Evolutionary conservation across 2,113 vertebrate genomes (phyloP), one percentile per base, ranked within the genome.

Genomic region (Petrocephalus zakoni): DNA sequence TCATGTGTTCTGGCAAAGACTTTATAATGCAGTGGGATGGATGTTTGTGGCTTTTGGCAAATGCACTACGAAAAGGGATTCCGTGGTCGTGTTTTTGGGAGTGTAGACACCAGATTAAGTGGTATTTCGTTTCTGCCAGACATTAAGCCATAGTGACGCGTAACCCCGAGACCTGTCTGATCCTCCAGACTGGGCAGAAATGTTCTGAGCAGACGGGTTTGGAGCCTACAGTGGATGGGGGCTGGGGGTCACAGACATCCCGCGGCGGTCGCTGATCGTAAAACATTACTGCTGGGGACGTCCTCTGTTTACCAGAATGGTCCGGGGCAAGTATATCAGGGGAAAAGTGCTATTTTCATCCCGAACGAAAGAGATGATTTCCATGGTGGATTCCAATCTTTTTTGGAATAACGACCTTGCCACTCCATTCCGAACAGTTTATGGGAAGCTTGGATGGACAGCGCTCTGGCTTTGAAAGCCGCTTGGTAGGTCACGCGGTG

Each of bases 191-290:
- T 42, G 47, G 52, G 37, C 64, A 47, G 83, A 68, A 34, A 25
- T 22, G 37, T 52, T 15, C 68, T 29, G 52, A 25, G 53, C 53
- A 2, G 29, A 68, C 55, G 3, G 22, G 87, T 55, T 46, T 52
- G 9, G 42, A 29, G 49, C 2, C 86, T 88, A 88, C 88, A 52
- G 89, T 47, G 90, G 85, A 13, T 7, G 22, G 89, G 89, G 88
- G 91, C 92, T 89, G 88, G 89, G 88, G 91, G 92, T 90, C 90
- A 92, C 84, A 86, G 90, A 82, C 89, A 91, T 93, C 90, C 90
- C 91, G 3, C 9, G 89, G 72, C 9, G 22, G 72, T 17, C 72
- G 17, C 72, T 19, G 72, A 42, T 78, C 81, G 1, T 51, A 51
- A 83, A 47, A 9, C 37, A 49, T 51, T 49, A 84, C 22, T 83